Percentiles rank a stretch among this genome's conserved stretches.
phyloP scores from a whole-genome alignment of 2,113 vertebrate genomes.

The Struthio camelus region DNA sequence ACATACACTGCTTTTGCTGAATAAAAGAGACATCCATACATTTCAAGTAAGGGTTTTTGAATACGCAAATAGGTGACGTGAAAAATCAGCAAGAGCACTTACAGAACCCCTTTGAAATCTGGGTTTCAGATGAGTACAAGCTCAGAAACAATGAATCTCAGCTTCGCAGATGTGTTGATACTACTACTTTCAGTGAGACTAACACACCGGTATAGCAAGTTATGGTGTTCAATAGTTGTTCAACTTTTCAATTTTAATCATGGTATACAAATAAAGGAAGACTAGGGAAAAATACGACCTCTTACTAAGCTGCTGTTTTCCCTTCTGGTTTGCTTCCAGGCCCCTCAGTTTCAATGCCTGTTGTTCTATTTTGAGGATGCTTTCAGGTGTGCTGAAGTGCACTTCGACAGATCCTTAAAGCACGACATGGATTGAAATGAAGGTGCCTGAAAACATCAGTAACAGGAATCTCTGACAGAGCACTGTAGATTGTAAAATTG shows the following conservation, averaged over 20 bases:
- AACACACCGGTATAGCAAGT: neutral
- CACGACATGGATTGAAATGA: constrained; percentile 17
- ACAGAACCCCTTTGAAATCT: neutral
- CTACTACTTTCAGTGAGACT: neutral
- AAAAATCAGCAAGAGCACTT: neutral
- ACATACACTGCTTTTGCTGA: neutral
- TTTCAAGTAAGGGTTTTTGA: neutral
- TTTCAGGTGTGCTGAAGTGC: constrained; percentile 9
- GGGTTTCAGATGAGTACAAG: neutral
- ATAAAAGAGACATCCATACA: neutral
- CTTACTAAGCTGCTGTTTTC: neutral
- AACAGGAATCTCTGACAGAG: neutral
- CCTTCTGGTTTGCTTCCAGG: constrained; percentile 5
- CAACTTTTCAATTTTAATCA: neutral
- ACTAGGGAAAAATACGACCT: neutral
- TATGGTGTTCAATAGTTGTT: neutral
- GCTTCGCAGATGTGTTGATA: neutral
- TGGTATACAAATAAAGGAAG: neutral
- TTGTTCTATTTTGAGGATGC: constrained; percentile 6
- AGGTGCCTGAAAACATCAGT: constrained; percentile 5
- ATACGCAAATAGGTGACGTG: neutral
- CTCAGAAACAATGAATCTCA: neutral
- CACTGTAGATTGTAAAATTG: constrained; percentile 3
- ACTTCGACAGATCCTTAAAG: constrained; percentile 16
- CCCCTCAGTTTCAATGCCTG: constrained; percentile 37